Evolutionary conservation across 2,113 vertebrate genomes (phyloP).

Genomic region (Colossoma macropomum): DNA sequence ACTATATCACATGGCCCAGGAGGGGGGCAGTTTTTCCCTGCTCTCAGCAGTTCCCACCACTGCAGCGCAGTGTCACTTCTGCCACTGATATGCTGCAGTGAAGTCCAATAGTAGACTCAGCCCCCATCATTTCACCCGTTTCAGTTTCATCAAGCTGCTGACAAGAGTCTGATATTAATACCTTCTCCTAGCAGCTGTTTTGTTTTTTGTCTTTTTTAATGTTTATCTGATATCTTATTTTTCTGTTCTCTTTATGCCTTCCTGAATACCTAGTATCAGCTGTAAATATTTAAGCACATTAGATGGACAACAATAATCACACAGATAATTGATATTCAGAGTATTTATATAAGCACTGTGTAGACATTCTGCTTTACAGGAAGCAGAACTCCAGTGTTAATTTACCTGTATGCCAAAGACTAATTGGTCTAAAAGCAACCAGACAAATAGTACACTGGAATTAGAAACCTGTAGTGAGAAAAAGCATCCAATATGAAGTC

Average conservation of each 20-base stretch:
- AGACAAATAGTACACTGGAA: not conserved
- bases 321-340: too few species aligned
- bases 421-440: not conserved
- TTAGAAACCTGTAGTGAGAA: not conserved
- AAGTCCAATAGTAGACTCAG: constrained; percentile 43
- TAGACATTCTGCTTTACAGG: too few species aligned
- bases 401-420: not conserved
- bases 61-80: constrained; percentile 38
- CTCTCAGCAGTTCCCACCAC: constrained; percentile 54
- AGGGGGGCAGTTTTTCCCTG: constrained; percentile 31
- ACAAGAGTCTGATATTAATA: constrained; percentile 39
- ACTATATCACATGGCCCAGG: constrained; percentile 29
- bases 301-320: not conserved
- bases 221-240: constrained; percentile 6
- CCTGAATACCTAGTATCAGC: not conserved
- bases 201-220: constrained; percentile 19
- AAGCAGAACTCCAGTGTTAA: not conserved
- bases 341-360: not conserved
- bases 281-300: not conserved
- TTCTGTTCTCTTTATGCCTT: too few species aligned
- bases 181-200: not conserved
- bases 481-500: not conserved
- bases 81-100: constrained; percentile 44
- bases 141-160: constrained; percentile 30
- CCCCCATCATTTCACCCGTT: constrained; percentile 19